phyloP scores from a whole-genome alignment of 2,888 invertebrate genomes.

The Sinodicranocentrus sp. region DNA sequence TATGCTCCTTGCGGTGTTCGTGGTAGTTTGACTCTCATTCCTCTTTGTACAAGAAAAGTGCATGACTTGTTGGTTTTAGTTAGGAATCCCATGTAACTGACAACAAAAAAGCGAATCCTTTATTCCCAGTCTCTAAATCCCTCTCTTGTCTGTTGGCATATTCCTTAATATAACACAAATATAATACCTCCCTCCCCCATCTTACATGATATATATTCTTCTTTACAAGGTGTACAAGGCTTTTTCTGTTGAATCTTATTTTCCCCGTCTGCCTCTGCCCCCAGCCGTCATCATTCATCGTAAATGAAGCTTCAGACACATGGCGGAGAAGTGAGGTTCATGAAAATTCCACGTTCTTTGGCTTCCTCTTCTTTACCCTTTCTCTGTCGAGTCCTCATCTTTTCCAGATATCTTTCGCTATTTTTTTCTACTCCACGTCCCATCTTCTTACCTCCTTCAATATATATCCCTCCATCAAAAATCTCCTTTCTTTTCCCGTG shows the following conservation, averaged over 20 bases:
- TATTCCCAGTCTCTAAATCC: slow-evolving; percentile 41
- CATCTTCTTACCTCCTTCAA: neutral
- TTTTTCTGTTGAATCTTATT: slow-evolving; percentile 1
- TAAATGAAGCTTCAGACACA: slow-evolving; percentile 35
- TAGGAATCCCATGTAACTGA: slow-evolving; percentile 48
- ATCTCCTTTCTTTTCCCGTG: slow-evolving; percentile 6
- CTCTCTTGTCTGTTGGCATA: slow-evolving; percentile 39
- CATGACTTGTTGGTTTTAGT: slow-evolving; percentile 36
- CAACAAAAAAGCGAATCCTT: slow-evolving; percentile 33
- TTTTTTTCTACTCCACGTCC: neutral
- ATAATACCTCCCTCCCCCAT: slow-evolving; percentile 14
- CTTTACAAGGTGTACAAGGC: neutral
- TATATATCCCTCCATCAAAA: slow-evolving; percentile 1
- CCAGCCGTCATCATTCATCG: slow-evolving; percentile 42
- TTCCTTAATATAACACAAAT: slow-evolving; percentile 33
- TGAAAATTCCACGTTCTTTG: neutral
- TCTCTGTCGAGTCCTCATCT: too few relatives aligned
- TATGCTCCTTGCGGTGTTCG: slow-evolving; percentile 1
- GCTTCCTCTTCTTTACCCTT: neutral
- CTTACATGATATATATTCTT: neutral
- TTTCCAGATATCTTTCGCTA: too few relatives aligned
- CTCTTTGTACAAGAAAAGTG: neutral
- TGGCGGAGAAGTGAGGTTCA: neutral
- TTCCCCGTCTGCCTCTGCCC: slow-evolving; percentile 25
- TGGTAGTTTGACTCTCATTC: neutral